These are phyloP conservation scores for Drosophila willistoni DNA, from an alignment of 1,140 invertebrate species.

Conservation along the genomic window DNA sequence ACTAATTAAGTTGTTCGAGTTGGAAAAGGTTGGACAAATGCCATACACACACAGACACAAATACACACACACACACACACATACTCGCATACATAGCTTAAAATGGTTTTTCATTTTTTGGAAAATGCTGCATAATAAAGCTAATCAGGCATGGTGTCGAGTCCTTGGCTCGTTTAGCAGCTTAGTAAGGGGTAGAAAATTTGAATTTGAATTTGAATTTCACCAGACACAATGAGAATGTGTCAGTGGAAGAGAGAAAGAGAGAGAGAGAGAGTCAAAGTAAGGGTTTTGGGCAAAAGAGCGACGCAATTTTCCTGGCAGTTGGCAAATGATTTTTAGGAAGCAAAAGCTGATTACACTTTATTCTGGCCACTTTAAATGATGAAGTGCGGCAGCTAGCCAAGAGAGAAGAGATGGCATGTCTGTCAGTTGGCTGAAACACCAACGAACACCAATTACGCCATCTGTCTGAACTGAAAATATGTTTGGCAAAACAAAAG, in stretches of 20 bases:
- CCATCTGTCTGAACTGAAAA: neutral
- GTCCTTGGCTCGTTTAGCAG: slow-evolving; percentile 24
- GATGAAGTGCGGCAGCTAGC: neutral
- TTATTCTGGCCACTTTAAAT: slow-evolving; percentile 17
- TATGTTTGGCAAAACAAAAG: slow-evolving; percentile 20
- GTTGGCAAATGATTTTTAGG: slow-evolving; percentile 43
- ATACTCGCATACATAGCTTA: slow-evolving; percentile 43
- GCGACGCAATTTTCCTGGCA: slow-evolving; percentile 41
- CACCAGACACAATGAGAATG: neutral
- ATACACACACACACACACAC: neutral
- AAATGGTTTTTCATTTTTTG: slow-evolving; percentile 53
- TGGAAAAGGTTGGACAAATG: slow-evolving; percentile 13
- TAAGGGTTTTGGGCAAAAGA: neutral
- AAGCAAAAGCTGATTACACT: slow-evolving; percentile 39
- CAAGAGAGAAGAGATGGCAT: neutral
- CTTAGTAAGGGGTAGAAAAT: slow-evolving; percentile 45
- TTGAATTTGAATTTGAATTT: slow-evolving; percentile 55
- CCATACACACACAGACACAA: slow-evolving; percentile 15
- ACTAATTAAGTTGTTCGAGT: slow-evolving; percentile 58
- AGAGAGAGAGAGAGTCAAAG: neutral
- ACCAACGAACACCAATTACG: slow-evolving; percentile 6
- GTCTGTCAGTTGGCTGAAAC: slow-evolving; percentile 12
- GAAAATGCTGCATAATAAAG: slow-evolving; percentile 71
- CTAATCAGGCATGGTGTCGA: slow-evolving; percentile 63
- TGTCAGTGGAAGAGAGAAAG: neutral